Conservation (phyloP, 2,113 vertebrate genomes). For the Caranx ignobilis region DNA sequence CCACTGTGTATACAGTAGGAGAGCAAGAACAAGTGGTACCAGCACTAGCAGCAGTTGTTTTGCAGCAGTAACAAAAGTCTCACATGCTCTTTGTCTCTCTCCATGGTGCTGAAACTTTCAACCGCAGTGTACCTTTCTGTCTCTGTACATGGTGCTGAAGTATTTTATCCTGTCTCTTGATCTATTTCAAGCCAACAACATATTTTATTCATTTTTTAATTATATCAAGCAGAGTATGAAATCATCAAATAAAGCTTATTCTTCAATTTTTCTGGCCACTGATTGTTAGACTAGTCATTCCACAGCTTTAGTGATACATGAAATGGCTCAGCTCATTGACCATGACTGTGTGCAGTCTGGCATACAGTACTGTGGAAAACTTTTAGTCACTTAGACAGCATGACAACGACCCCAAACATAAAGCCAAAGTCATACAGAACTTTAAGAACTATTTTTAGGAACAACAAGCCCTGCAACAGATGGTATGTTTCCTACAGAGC, state of each 20-base stretch:
- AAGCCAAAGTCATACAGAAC: background rate
- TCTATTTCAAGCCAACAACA: background rate
- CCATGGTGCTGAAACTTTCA: conserved; percentile 50
- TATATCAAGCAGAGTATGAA: too few species aligned
- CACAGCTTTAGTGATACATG: background rate
- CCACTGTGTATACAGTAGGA: too few species aligned
- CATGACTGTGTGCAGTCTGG: background rate
- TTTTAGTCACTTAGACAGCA: background rate
- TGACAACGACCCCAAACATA: background rate
- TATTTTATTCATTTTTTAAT: too few species aligned
- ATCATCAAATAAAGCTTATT: too few species aligned
- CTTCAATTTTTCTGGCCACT: background rate
- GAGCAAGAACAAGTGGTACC: background rate
- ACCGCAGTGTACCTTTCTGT: background rate
- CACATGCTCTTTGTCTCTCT: conserved; percentile 19
- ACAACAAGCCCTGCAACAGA: background rate
- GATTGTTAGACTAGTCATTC: background rate
- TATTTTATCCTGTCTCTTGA: background rate
- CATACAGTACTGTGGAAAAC: too few species aligned
- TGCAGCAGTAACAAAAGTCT: background rate
- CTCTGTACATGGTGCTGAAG: conserved; percentile 45
- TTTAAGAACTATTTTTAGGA: background rate
- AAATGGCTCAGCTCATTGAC: background rate
- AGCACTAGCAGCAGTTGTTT: background rate
- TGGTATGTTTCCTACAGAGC: background rate